phyloP scores from a whole-genome alignment of 2,797 vertebrate genomes.

The Pagetopsis macropterus region DNA sequence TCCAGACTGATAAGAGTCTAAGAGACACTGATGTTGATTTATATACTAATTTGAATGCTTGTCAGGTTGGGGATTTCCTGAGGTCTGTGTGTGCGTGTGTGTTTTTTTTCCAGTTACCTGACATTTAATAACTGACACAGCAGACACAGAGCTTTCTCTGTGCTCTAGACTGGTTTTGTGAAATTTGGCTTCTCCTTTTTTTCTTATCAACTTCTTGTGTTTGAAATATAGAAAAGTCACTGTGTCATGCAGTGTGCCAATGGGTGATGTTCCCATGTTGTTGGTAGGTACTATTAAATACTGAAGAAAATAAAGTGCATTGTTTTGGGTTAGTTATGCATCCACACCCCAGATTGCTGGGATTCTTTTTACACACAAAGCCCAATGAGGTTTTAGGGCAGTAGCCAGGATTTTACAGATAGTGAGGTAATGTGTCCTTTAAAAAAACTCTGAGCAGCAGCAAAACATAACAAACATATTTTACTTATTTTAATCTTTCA shows the following conservation, averaged over 20 bases:
- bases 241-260: constrained; percentile 15
- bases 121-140: constrained; percentile 60
- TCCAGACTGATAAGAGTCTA: constrained; percentile 11
- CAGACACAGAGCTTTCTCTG: constrained; percentile 43
- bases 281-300: neutral
- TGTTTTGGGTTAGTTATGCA: constrained; percentile 11
- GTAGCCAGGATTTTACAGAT: constrained; percentile 6
- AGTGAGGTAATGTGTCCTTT: neutral
- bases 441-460: neutral
- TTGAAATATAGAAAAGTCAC: constrained; percentile 37
- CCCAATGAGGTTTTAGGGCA: constrained; percentile 1
- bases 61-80: constrained; percentile 64
- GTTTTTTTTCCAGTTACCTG: constrained; percentile 58
- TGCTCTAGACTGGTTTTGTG: constrained; percentile 35
- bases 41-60: constrained; percentile 57
- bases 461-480: neutral
- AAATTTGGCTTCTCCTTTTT: constrained; percentile 45
- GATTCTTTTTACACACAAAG: constrained; percentile 1
- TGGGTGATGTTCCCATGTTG: neutral
- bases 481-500: neutral
- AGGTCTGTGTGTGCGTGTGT: constrained; percentile 30
- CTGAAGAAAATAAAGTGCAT: too few species aligned
- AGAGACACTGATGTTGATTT: constrained; percentile 46
- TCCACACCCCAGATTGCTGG: constrained; percentile 11
- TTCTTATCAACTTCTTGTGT: constrained; percentile 17